phyloP scores from a whole-genome alignment of 2,888 invertebrate genomes.

The Dermolepida albohirtum region DNA sequence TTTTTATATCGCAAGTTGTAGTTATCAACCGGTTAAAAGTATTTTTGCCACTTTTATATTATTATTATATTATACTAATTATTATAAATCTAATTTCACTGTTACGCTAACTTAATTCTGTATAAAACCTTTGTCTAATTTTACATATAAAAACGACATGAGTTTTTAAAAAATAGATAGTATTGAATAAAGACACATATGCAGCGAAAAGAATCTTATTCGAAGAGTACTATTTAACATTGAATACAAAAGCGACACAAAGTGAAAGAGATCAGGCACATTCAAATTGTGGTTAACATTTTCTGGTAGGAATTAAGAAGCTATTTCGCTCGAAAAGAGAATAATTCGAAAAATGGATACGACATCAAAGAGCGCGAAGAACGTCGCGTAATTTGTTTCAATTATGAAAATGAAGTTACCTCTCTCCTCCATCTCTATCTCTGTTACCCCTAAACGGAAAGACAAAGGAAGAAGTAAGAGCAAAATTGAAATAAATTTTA shows the following conservation, averaged over 20 bases:
- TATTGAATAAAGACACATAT: no score
- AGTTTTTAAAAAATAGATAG: no score
- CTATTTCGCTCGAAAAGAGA: constrained; percentile 61
- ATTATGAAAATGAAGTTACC: constrained; percentile 62
- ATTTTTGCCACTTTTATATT: no score
- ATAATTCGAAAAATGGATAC: constrained; percentile 55
- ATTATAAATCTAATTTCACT: no score
- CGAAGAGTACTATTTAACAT: constrained; percentile 16
- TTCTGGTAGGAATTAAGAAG: constrained; percentile 61
- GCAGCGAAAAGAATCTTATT: not conserved
- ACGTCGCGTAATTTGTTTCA: constrained; percentile 61
- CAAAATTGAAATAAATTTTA: constrained; percentile 45
- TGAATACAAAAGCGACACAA: constrained; percentile 46
- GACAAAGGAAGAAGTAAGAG: constrained; percentile 12
- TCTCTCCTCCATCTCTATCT: constrained; percentile 37
- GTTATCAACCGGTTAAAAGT: no score
- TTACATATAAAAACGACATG: no score
- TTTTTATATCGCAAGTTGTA: no score
- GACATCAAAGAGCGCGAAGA: constrained; percentile 59
- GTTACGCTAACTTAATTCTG: no score
- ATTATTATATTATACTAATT: no score
- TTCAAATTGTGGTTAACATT: constrained; percentile 64
- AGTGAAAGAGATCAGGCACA: constrained; percentile 61
- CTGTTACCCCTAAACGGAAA: constrained; percentile 2
- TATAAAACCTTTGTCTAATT: no score